Conservation (phyloP, 2,888 invertebrate genomes). For the Drosophila pegasa region DNA sequence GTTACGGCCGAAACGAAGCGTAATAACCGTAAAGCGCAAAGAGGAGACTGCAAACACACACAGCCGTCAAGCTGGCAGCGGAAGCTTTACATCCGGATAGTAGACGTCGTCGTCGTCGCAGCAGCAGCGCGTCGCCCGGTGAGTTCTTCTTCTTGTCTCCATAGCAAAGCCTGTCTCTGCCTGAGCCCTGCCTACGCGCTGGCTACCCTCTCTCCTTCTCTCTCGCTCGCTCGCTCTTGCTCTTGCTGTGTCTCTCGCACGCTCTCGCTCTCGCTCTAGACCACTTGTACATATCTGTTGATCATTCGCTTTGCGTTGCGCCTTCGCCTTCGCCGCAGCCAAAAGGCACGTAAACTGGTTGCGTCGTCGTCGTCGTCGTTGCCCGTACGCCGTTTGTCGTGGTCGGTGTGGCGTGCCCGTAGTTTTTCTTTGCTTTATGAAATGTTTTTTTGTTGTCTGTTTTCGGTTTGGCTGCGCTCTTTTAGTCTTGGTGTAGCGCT, state of each 20-base stretch:
- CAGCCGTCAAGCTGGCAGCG: constrained; percentile 53
- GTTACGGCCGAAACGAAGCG: constrained; percentile 65
- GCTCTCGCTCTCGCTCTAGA: not conserved
- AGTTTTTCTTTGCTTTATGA: constrained; percentile 48
- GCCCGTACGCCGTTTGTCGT: constrained; percentile 53
- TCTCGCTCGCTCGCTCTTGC: not conserved
- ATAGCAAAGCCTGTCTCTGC: constrained; percentile 45
- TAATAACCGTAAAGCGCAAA: constrained; percentile 76
- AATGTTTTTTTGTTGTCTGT: constrained; percentile 21
- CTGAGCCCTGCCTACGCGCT: constrained; percentile 30
- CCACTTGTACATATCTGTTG: constrained; percentile 12
- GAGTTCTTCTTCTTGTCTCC: constrained; percentile 38
- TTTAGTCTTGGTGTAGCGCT: constrained; percentile 75
- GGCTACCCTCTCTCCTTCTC: constrained; percentile 1
- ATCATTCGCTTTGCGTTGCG: constrained; percentile 48
- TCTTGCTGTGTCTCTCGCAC: constrained; percentile 11
- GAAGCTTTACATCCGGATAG: constrained; percentile 79
- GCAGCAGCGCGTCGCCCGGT: constrained; percentile 40
- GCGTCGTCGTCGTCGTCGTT: constrained; percentile 44
- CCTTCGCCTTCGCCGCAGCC: constrained; percentile 59
- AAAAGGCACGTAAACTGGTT: constrained; percentile 81
- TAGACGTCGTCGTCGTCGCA: constrained; percentile 39
- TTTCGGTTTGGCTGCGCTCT: constrained; percentile 37
- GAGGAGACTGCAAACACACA: constrained; percentile 30
- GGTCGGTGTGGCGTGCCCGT: constrained; percentile 70